Evolutionary conservation across 2,797 vertebrate species (phyloP), one percentile per base, ranked within the genome.

Genomic region (Sandelia bainsii): DNA sequence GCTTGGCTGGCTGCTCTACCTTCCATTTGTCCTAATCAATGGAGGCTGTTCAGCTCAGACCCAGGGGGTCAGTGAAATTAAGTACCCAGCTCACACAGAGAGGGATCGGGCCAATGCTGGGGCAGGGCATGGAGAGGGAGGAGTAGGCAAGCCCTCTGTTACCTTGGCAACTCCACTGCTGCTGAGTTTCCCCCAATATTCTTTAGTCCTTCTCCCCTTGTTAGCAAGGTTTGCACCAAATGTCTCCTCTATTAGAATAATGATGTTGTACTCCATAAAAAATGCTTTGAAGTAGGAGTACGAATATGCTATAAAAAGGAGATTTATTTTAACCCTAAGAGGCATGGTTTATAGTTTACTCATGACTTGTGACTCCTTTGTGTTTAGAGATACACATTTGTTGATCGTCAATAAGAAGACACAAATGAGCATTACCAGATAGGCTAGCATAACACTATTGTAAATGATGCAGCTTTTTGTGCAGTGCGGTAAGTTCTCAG

Each of bases 11-110:
- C 81, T 81, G 85, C 29, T 83, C 90, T 86, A 72, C 76, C 79
- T 84, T 76, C 88, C 85, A 93, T 94, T 94, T 93, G 92, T 93
- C 84, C 92, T 90, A 91, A 95, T 95, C 95, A 94, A 94, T 94
- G 92, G 89, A 89, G 90, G 90, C 91, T 93, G 93, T 93, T 93
- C 92, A 93, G 92, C 68, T 59, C 90, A 87, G 89, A 93, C 90
- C 93, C 89, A 52, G 91, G 91, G 93, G 92, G 92, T 93, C 92
- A 91, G 87, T 77, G 84, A 94, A 94, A 94, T 94, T 90, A 94
- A 94, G 92, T 90, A 87, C 85, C 90, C 89, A 49, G 89, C 90
- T 93, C 80, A 84, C 91, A 91, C 80, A 82, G 82, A 75, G 76
- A 82, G 65, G 78, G 83, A 79, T 68, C 14, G 48, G 86, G 79